Evolutionary conservation across 2,888 invertebrate genomes (phyloP).

Genomic region (Hemithea aestivaria): DNA sequence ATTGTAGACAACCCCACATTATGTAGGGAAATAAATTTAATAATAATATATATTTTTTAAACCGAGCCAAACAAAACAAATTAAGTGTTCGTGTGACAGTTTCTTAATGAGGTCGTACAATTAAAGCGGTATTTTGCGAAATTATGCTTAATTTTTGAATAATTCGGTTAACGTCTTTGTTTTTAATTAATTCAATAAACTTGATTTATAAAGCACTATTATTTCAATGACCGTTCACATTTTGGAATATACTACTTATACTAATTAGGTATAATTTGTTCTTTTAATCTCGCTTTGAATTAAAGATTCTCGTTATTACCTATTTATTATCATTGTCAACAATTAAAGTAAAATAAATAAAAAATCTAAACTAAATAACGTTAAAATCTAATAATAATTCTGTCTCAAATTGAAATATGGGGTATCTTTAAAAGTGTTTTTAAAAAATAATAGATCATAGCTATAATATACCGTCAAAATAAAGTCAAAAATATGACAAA

Average conservation of each 20-base stretch:
- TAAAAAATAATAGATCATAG: constrained; percentile 2
- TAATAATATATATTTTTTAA: constrained; percentile 34
- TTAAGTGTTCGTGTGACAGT: constrained; percentile 32
- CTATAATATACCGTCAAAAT: constrained; percentile 22
- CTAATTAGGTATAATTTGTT: too few species aligned
- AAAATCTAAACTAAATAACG: background rate
- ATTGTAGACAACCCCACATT: too few species aligned
- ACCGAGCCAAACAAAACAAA: constrained; percentile 9
- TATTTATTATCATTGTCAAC: too few species aligned
- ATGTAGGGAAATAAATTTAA: too few species aligned
- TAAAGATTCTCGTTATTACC: too few species aligned
- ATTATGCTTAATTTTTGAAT: constrained; percentile 1
- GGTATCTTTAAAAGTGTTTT: too few species aligned
- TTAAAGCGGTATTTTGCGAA: constrained; percentile 6
- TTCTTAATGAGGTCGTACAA: constrained; percentile 17
- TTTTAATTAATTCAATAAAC: background rate
- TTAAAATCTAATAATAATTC: background rate
- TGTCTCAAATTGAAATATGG: too few species aligned
- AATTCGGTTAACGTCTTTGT: too few species aligned
- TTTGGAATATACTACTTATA: too few species aligned
- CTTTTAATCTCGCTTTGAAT: too few species aligned
- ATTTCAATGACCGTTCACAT: too few species aligned
- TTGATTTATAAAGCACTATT: background rate
- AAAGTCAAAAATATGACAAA: constrained; percentile 20
- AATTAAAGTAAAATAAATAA: background rate